Percentiles rank a stretch among this genome's conserved stretches.
phyloP scores from a whole-genome alignment of 2,888 invertebrate genomes.

The Trichopoda pennipes region DNA sequence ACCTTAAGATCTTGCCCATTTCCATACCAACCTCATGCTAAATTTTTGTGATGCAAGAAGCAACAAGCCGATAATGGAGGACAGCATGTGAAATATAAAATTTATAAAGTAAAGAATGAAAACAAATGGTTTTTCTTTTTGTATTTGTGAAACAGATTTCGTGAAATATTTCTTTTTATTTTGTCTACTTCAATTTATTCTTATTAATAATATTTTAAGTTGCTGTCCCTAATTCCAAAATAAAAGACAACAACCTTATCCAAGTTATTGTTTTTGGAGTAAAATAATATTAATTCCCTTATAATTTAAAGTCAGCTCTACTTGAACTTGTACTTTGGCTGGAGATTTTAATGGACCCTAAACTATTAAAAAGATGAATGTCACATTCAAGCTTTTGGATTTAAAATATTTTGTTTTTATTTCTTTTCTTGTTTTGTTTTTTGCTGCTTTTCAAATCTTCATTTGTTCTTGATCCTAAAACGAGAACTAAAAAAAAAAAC shows the following conservation, averaged over 20 bases:
- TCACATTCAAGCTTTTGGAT: constrained; percentile 58
- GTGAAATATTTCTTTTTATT: neutral
- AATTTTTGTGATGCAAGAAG: too few species aligned
- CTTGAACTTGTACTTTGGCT: constrained; percentile 74
- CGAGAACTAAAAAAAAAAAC: constrained; percentile 40
- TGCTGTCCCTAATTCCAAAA: neutral
- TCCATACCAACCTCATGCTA: too few species aligned
- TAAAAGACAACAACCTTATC: constrained; percentile 4
- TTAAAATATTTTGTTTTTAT: constrained; percentile 34
- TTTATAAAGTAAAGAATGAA: neutral
- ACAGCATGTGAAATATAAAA: neutral
- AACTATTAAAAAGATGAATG: constrained; percentile 60
- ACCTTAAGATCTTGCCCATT: too few species aligned
- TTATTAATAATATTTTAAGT: constrained; percentile 32
- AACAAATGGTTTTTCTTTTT: neutral
- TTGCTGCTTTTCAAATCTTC: constrained; percentile 38
- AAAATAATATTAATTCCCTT: constrained; percentile 20
- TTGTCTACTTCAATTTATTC: constrained; percentile 19
- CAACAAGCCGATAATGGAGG: too few species aligned
- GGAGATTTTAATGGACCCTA: constrained; percentile 49
- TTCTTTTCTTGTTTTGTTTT: constrained; percentile 68
- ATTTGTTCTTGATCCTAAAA: constrained; percentile 55
- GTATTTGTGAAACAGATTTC: constrained; percentile 5
- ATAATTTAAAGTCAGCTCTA: constrained; percentile 58
- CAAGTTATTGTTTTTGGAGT: constrained; percentile 30